A percentile compares a stretch with the other conserved stretches of the same genome.
These are phyloP conservation scores for Xanthia icteritia DNA, from an alignment of 2,888 invertebrate genomes.

Conservation along the genomic window DNA sequence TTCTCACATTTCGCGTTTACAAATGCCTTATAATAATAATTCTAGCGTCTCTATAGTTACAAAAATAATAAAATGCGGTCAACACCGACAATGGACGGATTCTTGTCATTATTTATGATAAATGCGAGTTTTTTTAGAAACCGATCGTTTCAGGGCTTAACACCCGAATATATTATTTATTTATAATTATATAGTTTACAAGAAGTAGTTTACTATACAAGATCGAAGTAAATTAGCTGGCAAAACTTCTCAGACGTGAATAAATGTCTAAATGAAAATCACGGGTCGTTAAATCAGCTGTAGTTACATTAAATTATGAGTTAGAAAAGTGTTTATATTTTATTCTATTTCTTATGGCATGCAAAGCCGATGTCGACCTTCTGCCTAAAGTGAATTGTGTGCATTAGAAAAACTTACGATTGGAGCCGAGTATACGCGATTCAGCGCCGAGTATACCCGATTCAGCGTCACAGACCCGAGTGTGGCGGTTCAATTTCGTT, in stretches of 20 bases:
- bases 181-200: neutral
- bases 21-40: neutral
- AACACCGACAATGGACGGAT: conserved; percentile 43
- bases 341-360: neutral
- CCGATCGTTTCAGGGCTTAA: neutral
- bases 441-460: neutral
- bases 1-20: neutral
- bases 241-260: neutral
- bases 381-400: neutral
- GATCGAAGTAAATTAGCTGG: neutral
- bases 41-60: conserved; percentile 39
- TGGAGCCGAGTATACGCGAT: neutral
- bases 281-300: neutral
- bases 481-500: neutral
- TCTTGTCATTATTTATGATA: conserved; percentile 11
- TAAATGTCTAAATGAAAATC: too few relatives aligned
- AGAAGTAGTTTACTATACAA: neutral
- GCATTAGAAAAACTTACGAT: neutral
- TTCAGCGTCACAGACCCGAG: neutral
- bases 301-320: neutral
- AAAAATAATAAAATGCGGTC: conserved; percentile 15
- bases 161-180: neutral
- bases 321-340: neutral
- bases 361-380: neutral
- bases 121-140: conserved; percentile 13